A percentile compares a stretch with the other conserved stretches of the same genome.
phyloP scores from a whole-genome alignment of 2,888 invertebrate species.

The Drosophila niveifrons region DNA sequence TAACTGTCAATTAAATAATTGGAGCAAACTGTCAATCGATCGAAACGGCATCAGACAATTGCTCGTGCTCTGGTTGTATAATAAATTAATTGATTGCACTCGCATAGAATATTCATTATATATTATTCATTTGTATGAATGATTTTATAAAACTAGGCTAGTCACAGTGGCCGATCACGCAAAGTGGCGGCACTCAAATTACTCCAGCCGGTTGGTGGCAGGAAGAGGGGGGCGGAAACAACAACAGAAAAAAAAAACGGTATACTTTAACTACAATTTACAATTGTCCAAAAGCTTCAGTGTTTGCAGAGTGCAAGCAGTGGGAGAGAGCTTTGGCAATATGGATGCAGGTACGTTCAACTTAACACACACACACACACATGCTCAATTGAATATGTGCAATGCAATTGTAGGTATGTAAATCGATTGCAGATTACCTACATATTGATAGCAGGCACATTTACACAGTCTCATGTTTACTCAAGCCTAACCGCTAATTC shows the following conservation, averaged over 20 bases:
- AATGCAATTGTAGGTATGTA: slow-evolving; percentile 2
- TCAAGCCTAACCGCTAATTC: slow-evolving; percentile 24
- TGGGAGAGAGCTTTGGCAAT: slow-evolving; percentile 13
- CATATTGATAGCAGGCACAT: slow-evolving; percentile 22
- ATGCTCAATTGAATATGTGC: too few species aligned
- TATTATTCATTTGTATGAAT: too few species aligned
- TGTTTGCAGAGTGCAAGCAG: slow-evolving; percentile 2
- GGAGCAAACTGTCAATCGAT: slow-evolving; percentile 37
- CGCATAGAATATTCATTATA: neutral
- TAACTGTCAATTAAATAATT: slow-evolving; percentile 24
- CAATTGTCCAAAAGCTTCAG: neutral
- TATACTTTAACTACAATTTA: neutral
- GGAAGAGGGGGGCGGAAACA: neutral
- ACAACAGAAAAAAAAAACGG: slow-evolving; percentile 2
- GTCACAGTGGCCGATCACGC: slow-evolving; percentile 49
- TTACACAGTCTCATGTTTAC: slow-evolving; percentile 8
- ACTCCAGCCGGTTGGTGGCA: neutral
- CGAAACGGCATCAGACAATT: slow-evolving; percentile 26
- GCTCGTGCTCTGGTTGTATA: slow-evolving; percentile 29
- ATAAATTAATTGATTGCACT: slow-evolving; percentile 30
- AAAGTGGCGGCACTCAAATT: slow-evolving; percentile 33
- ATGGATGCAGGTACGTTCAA: slow-evolving; percentile 4
- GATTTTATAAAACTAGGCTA: slow-evolving; percentile 18
- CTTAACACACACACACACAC: neutral
- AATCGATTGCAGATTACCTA: slow-evolving; percentile 15